Evolutionary conservation across 2,113 vertebrate species (phyloP), one percentile per base, ranked within the genome.

Genomic region (Grantiella picta): DNA sequence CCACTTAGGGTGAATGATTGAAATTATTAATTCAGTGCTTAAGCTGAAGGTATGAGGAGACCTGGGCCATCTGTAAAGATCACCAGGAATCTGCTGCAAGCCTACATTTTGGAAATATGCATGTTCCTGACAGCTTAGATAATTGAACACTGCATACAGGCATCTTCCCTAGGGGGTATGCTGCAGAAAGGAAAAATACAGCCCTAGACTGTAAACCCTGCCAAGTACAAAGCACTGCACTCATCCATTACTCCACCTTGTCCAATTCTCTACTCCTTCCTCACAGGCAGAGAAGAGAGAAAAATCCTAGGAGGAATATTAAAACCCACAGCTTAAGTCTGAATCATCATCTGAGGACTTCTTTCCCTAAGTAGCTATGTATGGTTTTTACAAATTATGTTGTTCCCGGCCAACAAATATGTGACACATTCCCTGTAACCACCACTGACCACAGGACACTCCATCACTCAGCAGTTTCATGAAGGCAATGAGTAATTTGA

Each of bases 151-250:
- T 90, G 66, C 85, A 77, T 83, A 92, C 50, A 90, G 86, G 70
- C 94, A 63, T 54, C 63, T 89, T 95, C 90, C 92, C 82, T 50
- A 86, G 85, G 75, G 90, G 27, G 11, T 86, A 69, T 29, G n/a
- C 75, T 80, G 70, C n/a, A 71, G 91, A 94, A 96, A 87, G 61
- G 75, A 94, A 93, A 94, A 94, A 90, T 61, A 76, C n/a, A 86
- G 45, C 59, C 82, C 76, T 64, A 83, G 79, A 92, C 82, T 65
- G 23, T 70, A 94, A 94, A 88, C 45, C 42, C 59, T 86, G 92
- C 76, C 82, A 94, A 90, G 45, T 59, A 86, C 68, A 90, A 91
- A 90, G 76, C 54, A 66, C 59, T 90, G 45, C 1, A 4, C 59
- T 88, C 88, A 93, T 90, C 38, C 70, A 77, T 93, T 93, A 90